A percentile compares a stretch with the other conserved stretches of the same genome.
These are phyloP conservation scores for Chrysocyon brachyurus DNA, from an alignment of 2,797 vertebrate genomes.

Conservation along the genomic window DNA sequence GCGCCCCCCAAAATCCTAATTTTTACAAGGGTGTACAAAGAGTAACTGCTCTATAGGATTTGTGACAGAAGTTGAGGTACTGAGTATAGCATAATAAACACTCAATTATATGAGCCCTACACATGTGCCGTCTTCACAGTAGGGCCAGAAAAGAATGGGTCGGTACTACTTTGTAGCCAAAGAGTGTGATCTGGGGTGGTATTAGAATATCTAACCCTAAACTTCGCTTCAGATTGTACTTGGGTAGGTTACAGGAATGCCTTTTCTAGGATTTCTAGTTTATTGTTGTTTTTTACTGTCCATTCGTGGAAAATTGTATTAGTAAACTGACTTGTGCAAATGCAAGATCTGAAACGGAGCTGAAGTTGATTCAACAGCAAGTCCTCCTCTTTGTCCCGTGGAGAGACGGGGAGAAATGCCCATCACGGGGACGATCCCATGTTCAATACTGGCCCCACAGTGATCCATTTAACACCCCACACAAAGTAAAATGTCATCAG, in stretches of 20 bases:
- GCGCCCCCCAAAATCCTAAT: neutral
- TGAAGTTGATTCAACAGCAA: neutral
- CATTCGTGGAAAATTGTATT: conserved; percentile 14
- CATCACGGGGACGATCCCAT: neutral
- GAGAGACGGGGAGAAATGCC: neutral
- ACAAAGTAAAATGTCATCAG: neutral
- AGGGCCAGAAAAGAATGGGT: neutral
- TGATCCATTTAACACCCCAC: neutral
- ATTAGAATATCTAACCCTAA: neutral
- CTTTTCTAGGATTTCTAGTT: neutral
- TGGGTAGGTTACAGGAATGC: neutral
- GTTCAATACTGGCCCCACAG: neutral
- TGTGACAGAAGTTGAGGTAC: neutral
- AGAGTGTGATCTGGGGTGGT: neutral
- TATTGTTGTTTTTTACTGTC: neutral
- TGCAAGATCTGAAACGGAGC: conserved; percentile 44
- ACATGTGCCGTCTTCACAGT: neutral
- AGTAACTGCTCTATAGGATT: neutral
- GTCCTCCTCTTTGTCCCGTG: neutral
- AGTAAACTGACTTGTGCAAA: conserved; percentile 41
- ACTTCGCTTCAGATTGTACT: conserved; percentile 27
- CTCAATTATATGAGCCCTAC: neutral
- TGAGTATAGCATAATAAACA: neutral
- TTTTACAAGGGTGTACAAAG: neutral
- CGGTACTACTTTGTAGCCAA: neutral